A percentile compares a stretch with the other conserved stretches of the same genome.
Evolutionary conservation across 2,797 vertebrate species (phyloP).

Genomic region (Phylloscopus collybita): DNA sequence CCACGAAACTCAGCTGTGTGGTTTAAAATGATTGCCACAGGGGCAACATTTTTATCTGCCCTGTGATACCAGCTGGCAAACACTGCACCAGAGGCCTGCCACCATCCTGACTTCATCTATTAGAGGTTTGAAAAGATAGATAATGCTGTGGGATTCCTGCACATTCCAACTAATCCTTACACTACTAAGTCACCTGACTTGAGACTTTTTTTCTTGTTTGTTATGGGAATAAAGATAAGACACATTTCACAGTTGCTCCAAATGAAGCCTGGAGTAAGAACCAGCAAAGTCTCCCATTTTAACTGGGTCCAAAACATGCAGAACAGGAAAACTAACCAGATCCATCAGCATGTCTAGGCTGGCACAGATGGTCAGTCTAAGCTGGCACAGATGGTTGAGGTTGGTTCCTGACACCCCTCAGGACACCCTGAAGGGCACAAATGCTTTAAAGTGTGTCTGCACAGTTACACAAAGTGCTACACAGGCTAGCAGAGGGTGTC

Average conservation of each 20-base stretch:
- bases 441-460: neutral
- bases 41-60: neutral
- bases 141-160: neutral
- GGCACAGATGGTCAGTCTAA: neutral
- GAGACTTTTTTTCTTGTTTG: neutral
- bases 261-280: neutral
- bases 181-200: neutral
- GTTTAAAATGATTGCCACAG: neutral
- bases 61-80: neutral
- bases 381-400: neutral
- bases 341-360: neutral
- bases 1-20: neutral
- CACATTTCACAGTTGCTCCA: neutral
- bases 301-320: neutral
- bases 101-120: neutral
- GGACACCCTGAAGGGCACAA: neutral
- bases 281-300: neutral
- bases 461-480: neutral
- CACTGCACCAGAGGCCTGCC: neutral
- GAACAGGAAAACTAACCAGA: neutral
- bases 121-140: neutral
- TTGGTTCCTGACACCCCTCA: neutral
- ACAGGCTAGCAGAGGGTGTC: neutral
- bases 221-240: neutral
- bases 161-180: neutral